phyloP scores from a whole-genome alignment of 2,113 vertebrate species.

The Telmatochromis brichardi region DNA sequence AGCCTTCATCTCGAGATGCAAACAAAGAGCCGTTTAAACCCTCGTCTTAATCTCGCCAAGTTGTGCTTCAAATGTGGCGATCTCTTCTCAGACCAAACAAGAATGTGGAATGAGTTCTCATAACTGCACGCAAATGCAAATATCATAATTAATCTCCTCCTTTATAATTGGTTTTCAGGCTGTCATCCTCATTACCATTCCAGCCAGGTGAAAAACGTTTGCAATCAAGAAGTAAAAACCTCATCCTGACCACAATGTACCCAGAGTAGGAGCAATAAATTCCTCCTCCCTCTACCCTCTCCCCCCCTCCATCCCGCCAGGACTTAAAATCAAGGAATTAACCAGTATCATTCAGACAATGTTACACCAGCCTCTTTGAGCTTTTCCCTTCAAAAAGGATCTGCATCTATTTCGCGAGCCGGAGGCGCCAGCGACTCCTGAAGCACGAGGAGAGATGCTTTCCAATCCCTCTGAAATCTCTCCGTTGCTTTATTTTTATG shows the following conservation, averaged over 20 bases:
- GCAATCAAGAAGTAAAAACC: background rate
- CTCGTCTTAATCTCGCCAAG: constrained; percentile 10
- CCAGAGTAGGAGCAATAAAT: background rate
- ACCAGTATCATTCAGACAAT: background rate
- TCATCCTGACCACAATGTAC: background rate
- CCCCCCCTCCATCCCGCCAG: background rate
- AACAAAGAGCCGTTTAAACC: constrained; percentile 2
- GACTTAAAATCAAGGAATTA: constrained; percentile 43
- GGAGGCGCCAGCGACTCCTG: constrained; percentile 17
- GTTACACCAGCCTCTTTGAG: background rate
- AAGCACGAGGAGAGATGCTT: background rate
- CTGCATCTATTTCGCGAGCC: constrained; percentile 22
- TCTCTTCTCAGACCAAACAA: background rate
- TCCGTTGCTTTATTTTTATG: constrained; percentile 29
- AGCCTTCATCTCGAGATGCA: constrained; percentile 6
- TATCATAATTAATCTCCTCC: constrained; percentile 42
- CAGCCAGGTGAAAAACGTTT: constrained; percentile 39
- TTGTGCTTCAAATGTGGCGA: background rate
- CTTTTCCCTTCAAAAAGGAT: constrained; percentile 10
- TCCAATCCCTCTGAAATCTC: constrained; percentile 36
- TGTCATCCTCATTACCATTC: constrained; percentile 48
- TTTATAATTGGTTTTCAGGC: constrained; percentile 37
- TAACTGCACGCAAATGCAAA: constrained; percentile 33
- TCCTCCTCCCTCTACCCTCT: background rate
- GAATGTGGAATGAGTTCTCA: background rate